A percentile compares a stretch with the other conserved stretches of the same genome.
Evolutionary conservation across 2,797 vertebrate species (phyloP).

Genomic region (Vireo griseus): DNA sequence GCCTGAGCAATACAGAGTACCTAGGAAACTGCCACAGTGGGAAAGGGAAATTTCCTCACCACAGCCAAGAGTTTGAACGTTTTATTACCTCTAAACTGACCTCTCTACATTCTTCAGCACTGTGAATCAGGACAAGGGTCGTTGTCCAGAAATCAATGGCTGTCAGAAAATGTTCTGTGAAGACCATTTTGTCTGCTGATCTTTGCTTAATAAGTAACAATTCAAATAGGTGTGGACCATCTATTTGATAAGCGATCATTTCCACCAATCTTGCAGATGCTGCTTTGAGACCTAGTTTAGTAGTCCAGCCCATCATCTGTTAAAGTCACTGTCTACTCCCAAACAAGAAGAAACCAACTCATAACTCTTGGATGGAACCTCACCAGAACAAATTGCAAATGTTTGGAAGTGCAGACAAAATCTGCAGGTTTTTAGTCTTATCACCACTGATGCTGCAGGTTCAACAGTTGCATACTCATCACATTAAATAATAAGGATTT

Average conservation of each 20-base stretch:
- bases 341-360: not conserved
- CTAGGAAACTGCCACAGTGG: not conserved
- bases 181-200: not conserved
- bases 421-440: not conserved
- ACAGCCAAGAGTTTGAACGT: not conserved
- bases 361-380: not conserved
- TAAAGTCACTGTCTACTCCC: not conserved
- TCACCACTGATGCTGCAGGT: not conserved
- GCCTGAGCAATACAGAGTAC: not conserved
- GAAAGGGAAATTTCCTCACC: constrained; percentile 9
- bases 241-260: not conserved
- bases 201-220: not conserved
- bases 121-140: not conserved
- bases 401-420: not conserved
- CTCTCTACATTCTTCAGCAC: not conserved
- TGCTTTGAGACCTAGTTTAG: not conserved
- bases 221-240: not conserved
- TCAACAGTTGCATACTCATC: not conserved
- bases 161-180: not conserved
- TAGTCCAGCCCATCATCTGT: not conserved
- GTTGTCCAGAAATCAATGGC: not conserved
- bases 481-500: not conserved
- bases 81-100: not conserved
- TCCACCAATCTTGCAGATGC: not conserved
- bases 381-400: not conserved